Base-by-base conservation (phyloP, 2,888 invertebrate genomes). In the Cerceris rybyensis region DNA sequence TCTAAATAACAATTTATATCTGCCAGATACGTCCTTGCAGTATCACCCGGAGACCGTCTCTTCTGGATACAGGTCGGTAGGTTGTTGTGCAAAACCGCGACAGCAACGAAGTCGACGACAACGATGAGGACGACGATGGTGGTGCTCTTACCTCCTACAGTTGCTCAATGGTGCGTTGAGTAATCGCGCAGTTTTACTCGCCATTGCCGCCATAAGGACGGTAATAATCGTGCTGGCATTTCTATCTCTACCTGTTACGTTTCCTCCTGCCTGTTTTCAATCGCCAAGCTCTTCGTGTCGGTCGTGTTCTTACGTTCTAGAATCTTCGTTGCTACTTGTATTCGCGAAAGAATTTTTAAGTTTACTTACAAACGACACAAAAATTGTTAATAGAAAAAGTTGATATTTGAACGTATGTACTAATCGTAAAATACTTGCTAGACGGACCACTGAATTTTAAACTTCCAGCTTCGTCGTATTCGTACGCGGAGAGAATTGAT, bases 241-340 rank as follows among this genome's bases (percentile, higher is more conserved):
- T 84, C 88, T 83, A 78, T 82, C 81, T 85, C 88, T 85, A 88
- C 81, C 84, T 78, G 83, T 87, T 85, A 85, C 83, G 78, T 81
- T 78, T 72, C 75, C 68, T 68, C 64, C 73, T 80, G 80, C 70
- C 76, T 81, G 83, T 86, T 82, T 81, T 58, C 83, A 80, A 82
- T 78, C 78, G 70, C 81, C 79, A 63, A 58, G 59, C 28, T 28
- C 17, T 55, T 39, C 14, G 42, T 64, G 46, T 46, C 52, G 70
- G 39, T 57, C 39, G 57, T 14, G 49, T 72, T 75, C 14, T 50
- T 28, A 16, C 17, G 41, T 54, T 39, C 58, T 4, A 28, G 1
- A 1, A 4, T 28, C 28, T 28, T 28, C 28, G 28, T 28, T 28
- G 28, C 28, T 2, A 1, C 28, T 1, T 28, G 28, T 28, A 4